Percentiles rank a stretch among this genome's conserved stretches.
Evolutionary conservation across 2,113 vertebrate genomes (phyloP).

Genomic region (Pluvianellus socialis): DNA sequence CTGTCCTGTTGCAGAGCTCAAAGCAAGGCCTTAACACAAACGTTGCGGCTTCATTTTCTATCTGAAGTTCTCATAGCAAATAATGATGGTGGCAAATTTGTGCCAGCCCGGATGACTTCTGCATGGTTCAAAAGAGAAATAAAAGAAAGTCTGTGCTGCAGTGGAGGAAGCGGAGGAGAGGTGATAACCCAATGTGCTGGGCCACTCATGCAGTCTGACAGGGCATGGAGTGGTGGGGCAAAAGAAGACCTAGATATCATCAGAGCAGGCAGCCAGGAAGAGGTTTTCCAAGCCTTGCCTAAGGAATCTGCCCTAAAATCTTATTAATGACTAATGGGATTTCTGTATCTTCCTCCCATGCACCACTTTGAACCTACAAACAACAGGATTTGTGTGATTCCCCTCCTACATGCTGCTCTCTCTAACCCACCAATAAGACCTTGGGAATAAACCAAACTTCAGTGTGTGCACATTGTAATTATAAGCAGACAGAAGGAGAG

Average conservation of each 20-base stretch:
- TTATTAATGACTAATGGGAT: conserved; percentile 15
- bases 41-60: background rate
- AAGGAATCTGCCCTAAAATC: background rate
- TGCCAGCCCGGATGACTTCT: background rate
- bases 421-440: background rate
- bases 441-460: conserved; percentile 13
- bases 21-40: background rate
- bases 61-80: background rate
- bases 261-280: background rate
- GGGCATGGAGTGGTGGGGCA: background rate
- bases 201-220: background rate
- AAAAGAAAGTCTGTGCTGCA: background rate
- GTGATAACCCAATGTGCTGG: background rate
- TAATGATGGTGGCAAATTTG: background rate
- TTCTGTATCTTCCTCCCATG: conserved; percentile 2
- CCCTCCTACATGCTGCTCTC: background rate
- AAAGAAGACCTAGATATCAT: background rate
- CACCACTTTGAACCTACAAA: conserved; percentile 33
- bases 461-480: background rate
- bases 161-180: background rate
- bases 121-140: background rate
- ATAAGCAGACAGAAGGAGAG: conserved; percentile 16
- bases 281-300: conserved; percentile 10
- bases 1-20: background rate
- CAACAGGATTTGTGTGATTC: conserved; percentile 45